Conservation (phyloP, 2,113 vertebrate genomes). For the Grammomys dolichurus region DNA sequence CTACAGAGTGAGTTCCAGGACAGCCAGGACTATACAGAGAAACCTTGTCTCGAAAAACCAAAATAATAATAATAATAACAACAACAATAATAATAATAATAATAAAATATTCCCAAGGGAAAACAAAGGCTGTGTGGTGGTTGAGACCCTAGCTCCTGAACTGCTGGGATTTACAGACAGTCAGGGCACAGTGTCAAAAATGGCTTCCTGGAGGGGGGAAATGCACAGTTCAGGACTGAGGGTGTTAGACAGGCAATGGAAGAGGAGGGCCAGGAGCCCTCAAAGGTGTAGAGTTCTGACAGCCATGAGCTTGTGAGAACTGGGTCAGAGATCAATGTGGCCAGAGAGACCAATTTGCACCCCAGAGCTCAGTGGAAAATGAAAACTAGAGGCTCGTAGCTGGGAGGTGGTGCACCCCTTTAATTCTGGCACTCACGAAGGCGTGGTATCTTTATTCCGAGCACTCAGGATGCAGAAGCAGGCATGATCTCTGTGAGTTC, state of each 20-base stretch:
- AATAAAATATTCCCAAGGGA: not conserved
- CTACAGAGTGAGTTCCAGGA: no score
- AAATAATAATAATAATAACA: no score
- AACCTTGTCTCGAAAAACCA: no score
- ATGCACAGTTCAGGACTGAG: not conserved
- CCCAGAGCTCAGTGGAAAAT: not conserved
- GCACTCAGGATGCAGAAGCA: not conserved
- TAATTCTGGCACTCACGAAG: not conserved
- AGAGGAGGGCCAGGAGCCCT: not conserved
- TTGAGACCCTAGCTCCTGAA: not conserved
- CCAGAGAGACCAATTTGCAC: not conserved
- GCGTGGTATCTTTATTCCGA: no score
- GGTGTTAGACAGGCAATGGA: not conserved
- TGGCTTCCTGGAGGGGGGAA: constrained; percentile 25
- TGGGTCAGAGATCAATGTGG: not conserved
- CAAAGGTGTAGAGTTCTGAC: not conserved
- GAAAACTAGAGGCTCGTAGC: not conserved
- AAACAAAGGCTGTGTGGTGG: not conserved
- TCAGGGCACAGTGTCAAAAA: not conserved
- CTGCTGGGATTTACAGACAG: not conserved
- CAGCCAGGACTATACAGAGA: no score
- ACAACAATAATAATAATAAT: no score
- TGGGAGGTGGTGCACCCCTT: not conserved
- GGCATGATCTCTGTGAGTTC: not conserved
- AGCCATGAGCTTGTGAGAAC: not conserved